Conservation (phyloP, 2,888 invertebrate genomes). For the Troides aeacus region DNA sequence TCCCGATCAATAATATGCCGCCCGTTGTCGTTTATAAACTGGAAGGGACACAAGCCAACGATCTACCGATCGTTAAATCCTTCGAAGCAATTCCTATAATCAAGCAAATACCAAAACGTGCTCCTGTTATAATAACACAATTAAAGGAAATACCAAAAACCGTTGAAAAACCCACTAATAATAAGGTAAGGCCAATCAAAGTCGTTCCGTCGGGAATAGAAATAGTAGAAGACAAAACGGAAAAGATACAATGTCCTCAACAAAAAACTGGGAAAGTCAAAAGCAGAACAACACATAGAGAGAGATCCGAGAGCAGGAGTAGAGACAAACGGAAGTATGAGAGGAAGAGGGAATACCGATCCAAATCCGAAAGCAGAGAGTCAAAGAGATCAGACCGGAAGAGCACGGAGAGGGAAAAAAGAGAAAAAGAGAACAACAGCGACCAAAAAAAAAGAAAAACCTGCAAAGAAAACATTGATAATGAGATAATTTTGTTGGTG, state of each 20-base stretch:
- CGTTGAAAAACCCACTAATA: slow-evolving; percentile 31
- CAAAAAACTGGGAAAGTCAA: slow-evolving; percentile 3
- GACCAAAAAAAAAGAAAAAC: slow-evolving; percentile 45
- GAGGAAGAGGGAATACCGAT: slow-evolving; percentile 51
- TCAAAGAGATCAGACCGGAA: slow-evolving; percentile 34
- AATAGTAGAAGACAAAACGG: slow-evolving; percentile 35
- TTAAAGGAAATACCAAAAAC: slow-evolving; percentile 34
- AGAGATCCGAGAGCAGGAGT: slow-evolving; percentile 37
- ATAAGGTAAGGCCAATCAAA: slow-evolving; percentile 31
- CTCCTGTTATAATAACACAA: slow-evolving; percentile 24
- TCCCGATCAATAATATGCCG: slow-evolving; percentile 44
- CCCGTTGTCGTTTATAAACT: slow-evolving; percentile 64
- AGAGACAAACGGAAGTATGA: slow-evolving; percentile 56
- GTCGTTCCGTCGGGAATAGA: slow-evolving; percentile 33
- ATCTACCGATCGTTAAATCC: slow-evolving; percentile 46
- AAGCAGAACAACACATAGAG: slow-evolving; percentile 31
- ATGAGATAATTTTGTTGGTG: slow-evolving; percentile 67
- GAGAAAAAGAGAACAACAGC: slow-evolving; percentile 37
- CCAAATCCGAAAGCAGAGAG: slow-evolving; percentile 55
- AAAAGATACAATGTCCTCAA: slow-evolving; percentile 30
- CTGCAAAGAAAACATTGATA: slow-evolving; percentile 52
- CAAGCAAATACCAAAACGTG: slow-evolving; percentile 37
- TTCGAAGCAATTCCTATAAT: slow-evolving; percentile 38
- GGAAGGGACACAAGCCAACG: slow-evolving; percentile 49
- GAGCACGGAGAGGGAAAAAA: slow-evolving; percentile 40